These are phyloP conservation scores for Dasysyrphus tricinctus DNA, from an alignment of 2,888 invertebrate genomes.

Conservation along the genomic window DNA sequence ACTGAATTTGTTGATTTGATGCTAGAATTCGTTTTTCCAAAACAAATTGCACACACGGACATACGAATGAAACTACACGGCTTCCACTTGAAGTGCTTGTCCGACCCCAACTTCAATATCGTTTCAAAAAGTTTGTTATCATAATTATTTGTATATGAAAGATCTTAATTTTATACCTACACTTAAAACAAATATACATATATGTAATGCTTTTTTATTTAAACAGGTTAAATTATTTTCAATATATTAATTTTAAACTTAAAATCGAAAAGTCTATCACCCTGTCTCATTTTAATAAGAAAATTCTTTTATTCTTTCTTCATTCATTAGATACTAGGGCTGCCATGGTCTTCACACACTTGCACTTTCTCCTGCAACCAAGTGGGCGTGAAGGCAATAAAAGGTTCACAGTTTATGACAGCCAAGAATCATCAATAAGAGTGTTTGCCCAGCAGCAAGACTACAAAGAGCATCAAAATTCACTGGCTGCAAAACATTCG, in stretches of 20 bases:
- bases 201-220: not conserved
- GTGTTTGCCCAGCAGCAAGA: constrained; percentile 2
- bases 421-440: constrained; percentile 10
- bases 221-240: not conserved
- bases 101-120: not conserved
- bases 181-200: no score
- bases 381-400: not conserved
- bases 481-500: not conserved
- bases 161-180: no score
- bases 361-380: no score
- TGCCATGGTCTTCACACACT: no score
- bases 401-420: not conserved
- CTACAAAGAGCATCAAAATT: constrained; percentile 1
- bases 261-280: no score
- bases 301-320: no score
- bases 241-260: not conserved
- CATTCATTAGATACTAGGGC: no score
- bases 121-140: constrained; percentile 2
- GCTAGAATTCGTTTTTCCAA: not conserved
- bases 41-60: not conserved
- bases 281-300: no score
- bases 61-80: not conserved
- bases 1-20: not conserved
- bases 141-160: not conserved
- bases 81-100: not conserved